Evolutionary conservation across 2,797 vertebrate genomes (phyloP).

Genomic region (Decapterus maruadsi): DNA sequence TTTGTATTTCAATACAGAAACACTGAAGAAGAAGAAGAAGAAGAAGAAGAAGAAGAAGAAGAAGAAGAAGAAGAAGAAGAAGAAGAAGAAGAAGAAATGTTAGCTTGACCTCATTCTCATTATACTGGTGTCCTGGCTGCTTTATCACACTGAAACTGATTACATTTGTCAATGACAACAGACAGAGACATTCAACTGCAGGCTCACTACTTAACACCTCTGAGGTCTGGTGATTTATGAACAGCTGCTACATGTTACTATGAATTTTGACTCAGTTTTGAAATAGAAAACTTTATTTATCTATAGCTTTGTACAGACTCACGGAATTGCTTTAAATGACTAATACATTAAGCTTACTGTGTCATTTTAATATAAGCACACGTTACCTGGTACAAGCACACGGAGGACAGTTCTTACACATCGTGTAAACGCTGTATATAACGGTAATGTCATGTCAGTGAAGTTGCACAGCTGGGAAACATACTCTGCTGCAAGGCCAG

Average conservation of each 20-base stretch:
- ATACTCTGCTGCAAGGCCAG: constrained; percentile 68
- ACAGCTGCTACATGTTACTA: not conserved
- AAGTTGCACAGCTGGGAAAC: constrained; percentile 63
- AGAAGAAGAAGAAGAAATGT: constrained; percentile 18
- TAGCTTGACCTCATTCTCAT: constrained; percentile 38
- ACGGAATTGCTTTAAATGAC: not conserved
- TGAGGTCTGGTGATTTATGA: not conserved
- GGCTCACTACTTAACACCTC: constrained; percentile 14
- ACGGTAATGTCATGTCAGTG: constrained; percentile 29
- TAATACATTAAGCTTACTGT: constrained; percentile 8
- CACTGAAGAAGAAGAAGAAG: not conserved
- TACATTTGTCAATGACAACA: constrained; percentile 49
- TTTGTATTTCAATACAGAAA: not conserved
- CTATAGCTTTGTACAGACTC: not conserved
- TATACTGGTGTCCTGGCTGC: not conserved
- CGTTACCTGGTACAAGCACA: not conserved
- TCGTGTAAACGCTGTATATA: constrained; percentile 5
- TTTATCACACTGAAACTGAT: constrained; percentile 20
- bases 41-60: not conserved
- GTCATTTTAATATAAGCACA: not conserved
- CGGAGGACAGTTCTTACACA: not conserved
- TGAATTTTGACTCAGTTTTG: not conserved
- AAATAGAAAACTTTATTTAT: constrained; percentile 18
- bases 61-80: no score
- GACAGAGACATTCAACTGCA: not conserved